These are phyloP conservation scores for Zhuqinia jingwanae DNA, from an alignment of 2,888 invertebrate genomes.

Conservation along the genomic window DNA sequence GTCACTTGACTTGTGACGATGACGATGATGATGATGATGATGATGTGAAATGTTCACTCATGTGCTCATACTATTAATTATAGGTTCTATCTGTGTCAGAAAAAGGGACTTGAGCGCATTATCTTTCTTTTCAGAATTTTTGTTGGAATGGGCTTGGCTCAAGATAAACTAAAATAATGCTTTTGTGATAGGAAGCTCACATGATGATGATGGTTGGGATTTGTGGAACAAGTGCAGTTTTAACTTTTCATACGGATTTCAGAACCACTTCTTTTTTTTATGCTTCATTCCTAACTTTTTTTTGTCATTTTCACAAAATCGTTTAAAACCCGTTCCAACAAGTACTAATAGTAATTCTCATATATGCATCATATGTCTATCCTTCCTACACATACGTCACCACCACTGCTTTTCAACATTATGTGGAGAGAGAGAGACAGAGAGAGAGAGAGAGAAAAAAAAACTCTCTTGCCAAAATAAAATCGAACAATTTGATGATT, in stretches of 20 bases:
- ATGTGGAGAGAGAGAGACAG: too few relatives aligned
- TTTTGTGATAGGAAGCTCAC: too few relatives aligned
- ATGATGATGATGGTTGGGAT: neutral
- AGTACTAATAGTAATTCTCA: too few relatives aligned
- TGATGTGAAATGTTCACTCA: conserved; percentile 2
- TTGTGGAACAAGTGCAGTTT: neutral
- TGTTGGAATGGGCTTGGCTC: too few relatives aligned
- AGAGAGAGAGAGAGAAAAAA: too few relatives aligned
- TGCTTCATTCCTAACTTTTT: conserved; percentile 18
- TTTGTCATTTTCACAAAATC: too few relatives aligned
- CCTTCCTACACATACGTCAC: too few relatives aligned
- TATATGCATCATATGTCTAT: too few relatives aligned
- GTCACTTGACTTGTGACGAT: neutral
- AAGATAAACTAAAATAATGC: too few relatives aligned
- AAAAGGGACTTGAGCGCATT: neutral
- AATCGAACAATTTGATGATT: conserved; percentile 27
- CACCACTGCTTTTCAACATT: too few relatives aligned
- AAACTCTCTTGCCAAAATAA: neutral
- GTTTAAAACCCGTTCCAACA: too few relatives aligned
- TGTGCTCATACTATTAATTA: conserved; percentile 3
- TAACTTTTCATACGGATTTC: conserved; percentile 21
- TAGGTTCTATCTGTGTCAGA: neutral
- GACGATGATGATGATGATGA: too few relatives aligned
- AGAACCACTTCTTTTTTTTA: neutral
- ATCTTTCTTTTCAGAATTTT: neutral